Percentiles rank a stretch among this genome's conserved stretches.
phyloP scores from a whole-genome alignment of 2,797 vertebrate genomes.

The Pangasius sanitwongsei region DNA sequence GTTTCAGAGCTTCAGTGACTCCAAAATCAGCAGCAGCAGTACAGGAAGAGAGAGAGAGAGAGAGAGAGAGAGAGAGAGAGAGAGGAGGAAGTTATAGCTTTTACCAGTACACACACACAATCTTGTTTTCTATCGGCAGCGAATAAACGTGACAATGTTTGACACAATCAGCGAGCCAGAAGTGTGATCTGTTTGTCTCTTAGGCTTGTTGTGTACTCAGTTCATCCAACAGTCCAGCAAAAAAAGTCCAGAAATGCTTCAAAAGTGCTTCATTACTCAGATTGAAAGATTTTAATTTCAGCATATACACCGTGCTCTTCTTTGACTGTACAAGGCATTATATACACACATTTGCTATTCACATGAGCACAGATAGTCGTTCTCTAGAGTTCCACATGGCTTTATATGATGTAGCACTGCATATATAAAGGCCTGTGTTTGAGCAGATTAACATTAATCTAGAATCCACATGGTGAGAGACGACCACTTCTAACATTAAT shows the following conservation, averaged over 20 bases:
- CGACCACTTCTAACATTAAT: constrained; percentile 13
- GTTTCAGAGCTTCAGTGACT: constrained; percentile 40
- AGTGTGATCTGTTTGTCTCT: constrained; percentile 22
- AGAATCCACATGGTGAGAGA: constrained; percentile 27
- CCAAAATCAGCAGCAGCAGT: constrained; percentile 74
- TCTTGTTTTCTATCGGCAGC: constrained; percentile 20
- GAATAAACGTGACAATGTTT: constrained; percentile 27
- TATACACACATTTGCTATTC: constrained; percentile 54
- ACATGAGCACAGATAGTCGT: constrained; percentile 41
- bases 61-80: neutral
- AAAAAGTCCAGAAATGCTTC: constrained; percentile 20
- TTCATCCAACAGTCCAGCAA: constrained; percentile 22
- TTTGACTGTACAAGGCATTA: constrained; percentile 52
- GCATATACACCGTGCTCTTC: constrained; percentile 33
- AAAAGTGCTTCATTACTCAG: constrained; percentile 25
- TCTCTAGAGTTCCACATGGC: constrained; percentile 20
- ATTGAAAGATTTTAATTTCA: constrained; percentile 40
- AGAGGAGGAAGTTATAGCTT: constrained; percentile 26
- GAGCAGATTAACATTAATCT: constrained; percentile 14
- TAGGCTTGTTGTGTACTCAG: constrained; percentile 19
- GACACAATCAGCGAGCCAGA: constrained; percentile 21
- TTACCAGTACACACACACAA: constrained; percentile 11
- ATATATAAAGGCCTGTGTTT: constrained; percentile 31
- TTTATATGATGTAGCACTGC: constrained; percentile 25
- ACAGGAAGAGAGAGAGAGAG: constrained; percentile 54